phyloP scores from a whole-genome alignment of 2,888 invertebrate genomes.

The Muscina levida region DNA sequence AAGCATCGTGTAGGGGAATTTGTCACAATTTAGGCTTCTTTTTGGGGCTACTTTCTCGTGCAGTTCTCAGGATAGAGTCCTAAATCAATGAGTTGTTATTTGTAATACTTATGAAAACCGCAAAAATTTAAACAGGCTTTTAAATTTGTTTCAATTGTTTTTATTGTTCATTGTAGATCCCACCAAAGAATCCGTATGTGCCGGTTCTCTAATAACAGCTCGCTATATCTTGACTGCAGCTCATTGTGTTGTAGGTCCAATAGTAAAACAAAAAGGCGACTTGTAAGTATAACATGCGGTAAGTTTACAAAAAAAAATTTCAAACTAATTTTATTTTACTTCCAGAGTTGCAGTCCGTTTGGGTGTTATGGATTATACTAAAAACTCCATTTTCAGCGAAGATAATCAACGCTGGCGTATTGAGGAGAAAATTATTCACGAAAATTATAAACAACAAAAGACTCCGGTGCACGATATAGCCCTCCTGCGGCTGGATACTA shows the following conservation, averaged over 20 bases:
- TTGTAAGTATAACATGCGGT: constrained; percentile 81
- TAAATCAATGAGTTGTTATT: too few species aligned
- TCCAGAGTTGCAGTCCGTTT: constrained; percentile 73
- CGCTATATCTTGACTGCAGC: constrained; percentile 84
- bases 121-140: too few species aligned
- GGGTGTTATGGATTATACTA: constrained; percentile 76
- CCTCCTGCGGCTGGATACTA: constrained; percentile 82
- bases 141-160: too few species aligned
- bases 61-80: too few species aligned
- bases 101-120: too few species aligned
- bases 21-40: too few species aligned
- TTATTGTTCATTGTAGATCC: constrained; percentile 46
- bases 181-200: constrained; percentile 71
- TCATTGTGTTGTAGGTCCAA: constrained; percentile 82
- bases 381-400: constrained; percentile 66
- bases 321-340: constrained; percentile 11
- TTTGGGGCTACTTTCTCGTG: too few species aligned
- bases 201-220: constrained; percentile 76
- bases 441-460: constrained; percentile 82
- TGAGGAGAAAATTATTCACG: constrained; percentile 84
- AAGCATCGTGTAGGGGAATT: too few species aligned
- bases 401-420: constrained; percentile 82
- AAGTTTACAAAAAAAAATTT: neutral
- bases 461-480: constrained; percentile 86
- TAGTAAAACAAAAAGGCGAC: constrained; percentile 81